Conservation (phyloP, 2,113 vertebrate species). For the Ahaetulla prasina region DNA sequence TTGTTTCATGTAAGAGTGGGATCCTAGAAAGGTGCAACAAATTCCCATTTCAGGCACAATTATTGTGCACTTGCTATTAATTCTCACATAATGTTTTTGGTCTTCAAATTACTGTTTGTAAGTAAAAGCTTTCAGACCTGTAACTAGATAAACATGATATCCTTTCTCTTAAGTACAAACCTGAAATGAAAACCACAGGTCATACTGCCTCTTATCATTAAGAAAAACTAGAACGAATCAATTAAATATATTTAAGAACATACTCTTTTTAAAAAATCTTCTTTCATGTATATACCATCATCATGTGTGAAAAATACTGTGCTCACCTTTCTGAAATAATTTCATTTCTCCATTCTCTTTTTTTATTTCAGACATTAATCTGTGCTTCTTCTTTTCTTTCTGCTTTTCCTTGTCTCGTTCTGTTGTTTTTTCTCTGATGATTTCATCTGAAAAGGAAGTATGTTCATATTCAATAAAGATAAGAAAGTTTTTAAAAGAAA, state of each 20-base stretch:
- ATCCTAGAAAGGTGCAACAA: not conserved
- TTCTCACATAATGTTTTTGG: not conserved
- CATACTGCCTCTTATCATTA: not conserved
- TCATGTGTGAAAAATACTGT: not conserved
- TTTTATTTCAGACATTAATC: conserved; percentile 88
- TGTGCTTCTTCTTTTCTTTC: conserved; percentile 89
- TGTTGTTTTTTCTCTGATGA: conserved; percentile 82
- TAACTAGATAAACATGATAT: not conserved
- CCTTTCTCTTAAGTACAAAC: not conserved
- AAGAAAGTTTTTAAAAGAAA: not conserved
- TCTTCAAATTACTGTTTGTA: not conserved
- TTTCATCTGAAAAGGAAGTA: conserved; percentile 76
- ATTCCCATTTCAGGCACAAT: not conserved
- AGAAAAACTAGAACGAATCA: not conserved
- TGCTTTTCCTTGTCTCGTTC: conserved; percentile 81
- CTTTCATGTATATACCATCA: not conserved
- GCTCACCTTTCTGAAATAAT: conserved; percentile 87
- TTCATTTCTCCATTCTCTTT: conserved; percentile 93
- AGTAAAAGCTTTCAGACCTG: not conserved
- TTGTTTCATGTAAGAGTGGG: not conserved
- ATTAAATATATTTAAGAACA: not conserved
- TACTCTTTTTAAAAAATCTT: not conserved
- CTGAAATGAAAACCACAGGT: not conserved
- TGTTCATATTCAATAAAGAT: conserved; percentile 41
- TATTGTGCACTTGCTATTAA: not conserved